phyloP scores from a whole-genome alignment of 2,888 invertebrate species.

The Protodeltote pygarga region DNA sequence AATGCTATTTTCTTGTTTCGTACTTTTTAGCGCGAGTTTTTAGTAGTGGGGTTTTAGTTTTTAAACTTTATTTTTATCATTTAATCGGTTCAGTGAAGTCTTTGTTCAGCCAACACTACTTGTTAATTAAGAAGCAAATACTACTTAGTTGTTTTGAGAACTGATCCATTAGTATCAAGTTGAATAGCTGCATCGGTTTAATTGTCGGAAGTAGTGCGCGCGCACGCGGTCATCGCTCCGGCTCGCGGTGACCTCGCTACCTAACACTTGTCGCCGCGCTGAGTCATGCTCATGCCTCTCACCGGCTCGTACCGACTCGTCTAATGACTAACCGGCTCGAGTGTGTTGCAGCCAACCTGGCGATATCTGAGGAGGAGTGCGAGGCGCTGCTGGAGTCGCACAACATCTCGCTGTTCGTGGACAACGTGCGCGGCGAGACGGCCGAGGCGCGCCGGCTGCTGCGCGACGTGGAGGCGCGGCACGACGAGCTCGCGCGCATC shows the following conservation, averaged over 20 bases:
- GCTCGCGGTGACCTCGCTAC: conserved; percentile 6
- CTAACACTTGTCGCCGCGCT: too few species aligned
- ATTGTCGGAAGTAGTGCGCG: conserved; percentile 2
- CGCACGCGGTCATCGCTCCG: conserved; percentile 15
- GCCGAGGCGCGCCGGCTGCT: conserved; percentile 91
- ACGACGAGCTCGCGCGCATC: conserved; percentile 92
- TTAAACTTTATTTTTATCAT: too few species aligned
- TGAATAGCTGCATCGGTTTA: conserved; percentile 23
- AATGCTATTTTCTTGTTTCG: too few species aligned
- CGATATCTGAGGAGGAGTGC: conserved; percentile 81
- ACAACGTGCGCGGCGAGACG: conserved; percentile 91
- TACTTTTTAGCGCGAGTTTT: too few species aligned
- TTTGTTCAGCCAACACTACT: conserved; percentile 5
- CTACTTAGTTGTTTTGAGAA: conserved; percentile 30
- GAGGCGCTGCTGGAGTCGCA: conserved; percentile 75
- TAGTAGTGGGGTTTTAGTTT: too few species aligned
- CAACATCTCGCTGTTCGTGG: conserved; percentile 78
- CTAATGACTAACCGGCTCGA: too few species aligned
- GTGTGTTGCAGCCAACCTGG: conserved; percentile 73
- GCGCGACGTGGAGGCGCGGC: conserved; percentile 93
- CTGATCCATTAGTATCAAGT: conserved; percentile 9
- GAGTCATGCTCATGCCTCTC: not conserved
- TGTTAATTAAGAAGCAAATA: conserved; percentile 9
- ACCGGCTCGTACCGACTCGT: not conserved
- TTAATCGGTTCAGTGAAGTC: too few species aligned